Evolutionary conservation across 2,888 invertebrate species (phyloP).

Genomic region (Drosophila kambysellisi): DNA sequence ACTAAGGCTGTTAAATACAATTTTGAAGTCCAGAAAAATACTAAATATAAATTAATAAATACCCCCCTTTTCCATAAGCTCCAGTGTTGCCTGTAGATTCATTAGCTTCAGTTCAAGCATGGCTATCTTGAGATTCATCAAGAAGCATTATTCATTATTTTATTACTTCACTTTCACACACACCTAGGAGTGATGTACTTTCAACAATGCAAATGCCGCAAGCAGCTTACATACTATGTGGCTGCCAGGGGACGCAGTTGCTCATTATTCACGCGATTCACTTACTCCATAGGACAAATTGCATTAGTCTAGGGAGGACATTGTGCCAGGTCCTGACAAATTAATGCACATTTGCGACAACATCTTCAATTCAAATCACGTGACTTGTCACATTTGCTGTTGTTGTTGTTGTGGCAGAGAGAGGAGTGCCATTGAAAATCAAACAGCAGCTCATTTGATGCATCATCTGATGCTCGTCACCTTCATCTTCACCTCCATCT

Average conservation of each 20-base stretch:
- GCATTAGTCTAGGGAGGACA: conserved; percentile 39
- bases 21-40: background rate
- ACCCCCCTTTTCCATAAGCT: accelerated
- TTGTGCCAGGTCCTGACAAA: conserved; percentile 64
- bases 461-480: conserved; percentile 47
- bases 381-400: conserved; percentile 59
- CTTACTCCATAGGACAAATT: conserved; percentile 58
- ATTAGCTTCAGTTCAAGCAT: background rate
- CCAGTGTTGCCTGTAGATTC: background rate
- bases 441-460: conserved; percentile 67
- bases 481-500: background rate
- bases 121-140: background rate
- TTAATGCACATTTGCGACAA: conserved; percentile 72
- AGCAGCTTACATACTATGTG: background rate
- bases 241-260: conserved; percentile 8
- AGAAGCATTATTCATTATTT: background rate
- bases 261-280: conserved; percentile 63
- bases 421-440: conserved; percentile 62
- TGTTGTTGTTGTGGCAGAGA: background rate
- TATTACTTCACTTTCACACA: background rate
- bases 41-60: background rate
- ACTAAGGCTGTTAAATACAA: too few species aligned
- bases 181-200: background rate
- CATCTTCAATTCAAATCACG: conserved; percentile 76
- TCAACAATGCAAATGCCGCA: background rate